Conservation (phyloP, 2,888 invertebrate species). For the Pristionchus mayeri region DNA sequence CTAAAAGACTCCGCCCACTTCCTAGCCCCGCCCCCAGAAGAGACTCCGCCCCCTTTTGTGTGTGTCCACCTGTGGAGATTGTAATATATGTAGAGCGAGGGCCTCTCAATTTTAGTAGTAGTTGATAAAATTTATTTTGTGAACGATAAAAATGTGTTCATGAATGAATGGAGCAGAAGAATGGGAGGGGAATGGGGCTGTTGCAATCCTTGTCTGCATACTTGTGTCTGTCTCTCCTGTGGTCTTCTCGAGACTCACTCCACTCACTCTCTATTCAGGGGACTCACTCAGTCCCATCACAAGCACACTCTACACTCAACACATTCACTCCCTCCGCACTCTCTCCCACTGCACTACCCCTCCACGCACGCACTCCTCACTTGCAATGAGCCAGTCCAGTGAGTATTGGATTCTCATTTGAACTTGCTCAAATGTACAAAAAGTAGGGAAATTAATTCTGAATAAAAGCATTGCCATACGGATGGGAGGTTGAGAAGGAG, state of each 20-base stretch:
- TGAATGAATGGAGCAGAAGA: not conserved
- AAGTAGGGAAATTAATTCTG: not conserved
- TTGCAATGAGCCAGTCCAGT: not conserved
- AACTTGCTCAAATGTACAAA: not conserved
- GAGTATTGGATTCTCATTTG: not conserved
- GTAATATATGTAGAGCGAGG: constrained; percentile 33
- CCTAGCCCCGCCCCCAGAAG: constrained; percentile 1
- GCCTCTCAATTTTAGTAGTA: constrained; percentile 25
- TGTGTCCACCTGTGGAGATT: constrained; percentile 7
- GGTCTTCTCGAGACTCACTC: not conserved
- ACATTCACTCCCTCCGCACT: not conserved
- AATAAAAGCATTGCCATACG: not conserved
- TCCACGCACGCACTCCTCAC: not conserved
- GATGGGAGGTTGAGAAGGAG: not conserved
- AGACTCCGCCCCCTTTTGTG: constrained; percentile 19
- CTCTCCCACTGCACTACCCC: not conserved
- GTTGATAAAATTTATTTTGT: constrained; percentile 44
- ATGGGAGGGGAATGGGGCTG: not conserved
- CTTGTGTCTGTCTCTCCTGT: not conserved
- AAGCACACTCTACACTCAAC: not conserved
- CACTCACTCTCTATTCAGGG: not conserved
- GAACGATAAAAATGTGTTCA: constrained; percentile 29
- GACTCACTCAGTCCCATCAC: no score
- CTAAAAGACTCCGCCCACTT: constrained; percentile 4
- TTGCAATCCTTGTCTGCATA: not conserved